These are phyloP conservation scores for Nothocercus nigrocapillus DNA, from an alignment of 2,113 vertebrate species.

Conservation along the genomic window DNA sequence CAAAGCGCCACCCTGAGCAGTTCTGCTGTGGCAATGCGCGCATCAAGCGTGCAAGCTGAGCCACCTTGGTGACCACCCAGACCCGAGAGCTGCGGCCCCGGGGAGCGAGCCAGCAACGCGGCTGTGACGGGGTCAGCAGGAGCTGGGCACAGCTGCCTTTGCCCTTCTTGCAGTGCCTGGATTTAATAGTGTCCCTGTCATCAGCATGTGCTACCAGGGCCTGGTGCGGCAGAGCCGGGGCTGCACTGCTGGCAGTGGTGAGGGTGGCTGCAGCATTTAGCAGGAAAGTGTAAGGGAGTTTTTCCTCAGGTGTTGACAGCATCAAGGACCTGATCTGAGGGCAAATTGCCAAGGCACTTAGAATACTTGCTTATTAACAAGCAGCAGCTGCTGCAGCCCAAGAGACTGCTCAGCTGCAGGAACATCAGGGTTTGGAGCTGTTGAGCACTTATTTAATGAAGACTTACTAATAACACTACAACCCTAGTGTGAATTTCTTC, in stretches of 20 bases:
- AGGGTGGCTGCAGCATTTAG: neutral
- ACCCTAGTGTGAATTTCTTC: neutral
- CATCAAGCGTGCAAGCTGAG: neutral
- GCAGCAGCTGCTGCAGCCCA: neutral
- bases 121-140: neutral
- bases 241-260: fast-evolving
- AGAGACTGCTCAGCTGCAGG: neutral
- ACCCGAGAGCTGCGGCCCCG: neutral
- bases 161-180: neutral
- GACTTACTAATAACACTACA: neutral
- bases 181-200: neutral
- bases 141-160: neutral
- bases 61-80: neutral
- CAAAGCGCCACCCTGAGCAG: neutral
- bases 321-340: fast-evolving
- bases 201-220: fast-evolving
- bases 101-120: neutral
- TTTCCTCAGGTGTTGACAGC: neutral
- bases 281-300: neutral
- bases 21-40: neutral
- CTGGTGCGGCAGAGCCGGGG: fast-evolving
- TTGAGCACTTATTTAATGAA: neutral
- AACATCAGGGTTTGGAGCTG: neutral
- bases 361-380: neutral
- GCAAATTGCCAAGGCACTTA: neutral